These are phyloP conservation scores for Catharus ustulatus DNA, from an alignment of 2,797 vertebrate genomes.

Conservation along the genomic window DNA sequence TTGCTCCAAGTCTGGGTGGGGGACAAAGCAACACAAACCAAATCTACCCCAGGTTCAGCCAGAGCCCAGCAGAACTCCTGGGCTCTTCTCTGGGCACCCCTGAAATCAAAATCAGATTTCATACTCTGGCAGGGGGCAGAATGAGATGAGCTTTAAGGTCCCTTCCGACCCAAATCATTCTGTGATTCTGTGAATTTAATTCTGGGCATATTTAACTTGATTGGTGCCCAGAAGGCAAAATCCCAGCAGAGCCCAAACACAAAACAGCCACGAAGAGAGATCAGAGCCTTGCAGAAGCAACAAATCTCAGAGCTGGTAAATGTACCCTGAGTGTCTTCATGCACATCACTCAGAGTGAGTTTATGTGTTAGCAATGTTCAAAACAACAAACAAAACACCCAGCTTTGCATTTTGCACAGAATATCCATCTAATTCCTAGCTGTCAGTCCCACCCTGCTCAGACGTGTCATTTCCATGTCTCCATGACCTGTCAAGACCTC, in stretches of 20 bases:
- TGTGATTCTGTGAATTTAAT: background rate
- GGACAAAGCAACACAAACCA: background rate
- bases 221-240: background rate
- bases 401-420: background rate
- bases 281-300: background rate
- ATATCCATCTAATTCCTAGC: background rate
- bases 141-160: background rate
- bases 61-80: background rate
- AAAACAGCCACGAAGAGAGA: background rate
- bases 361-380: rapidly evolving
- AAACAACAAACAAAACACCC: background rate
- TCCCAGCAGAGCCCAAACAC: background rate
- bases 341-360: background rate
- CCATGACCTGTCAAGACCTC: background rate
- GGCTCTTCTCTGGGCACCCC: background rate
- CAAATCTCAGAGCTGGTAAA: background rate
- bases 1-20: background rate
- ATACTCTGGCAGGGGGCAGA: rapidly evolving
- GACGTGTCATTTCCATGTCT: conserved; percentile 49
- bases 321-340: background rate
- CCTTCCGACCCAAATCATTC: background rate
- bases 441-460: background rate
- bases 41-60: background rate
- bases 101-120: background rate
- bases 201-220: background rate